Evolutionary conservation across 2,797 vertebrate species (phyloP).

Genomic region (Oreochromis grahami): DNA sequence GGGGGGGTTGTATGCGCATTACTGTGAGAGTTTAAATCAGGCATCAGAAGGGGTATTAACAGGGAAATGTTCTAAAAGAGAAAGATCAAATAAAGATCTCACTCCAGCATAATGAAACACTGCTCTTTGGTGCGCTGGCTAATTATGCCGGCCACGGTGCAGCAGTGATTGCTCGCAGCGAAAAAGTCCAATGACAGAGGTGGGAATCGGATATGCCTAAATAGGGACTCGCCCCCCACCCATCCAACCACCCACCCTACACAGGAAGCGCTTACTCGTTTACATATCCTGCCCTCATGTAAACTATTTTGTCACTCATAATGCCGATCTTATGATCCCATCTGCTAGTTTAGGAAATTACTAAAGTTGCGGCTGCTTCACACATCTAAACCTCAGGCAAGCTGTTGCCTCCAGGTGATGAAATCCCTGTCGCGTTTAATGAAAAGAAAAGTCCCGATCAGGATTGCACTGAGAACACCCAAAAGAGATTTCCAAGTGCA

Average conservation of each 20-base stretch:
- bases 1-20: slow-evolving; percentile 17
- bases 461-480: slow-evolving; percentile 2
- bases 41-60: slow-evolving; percentile 61
- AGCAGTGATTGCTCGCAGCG: slow-evolving; percentile 1
- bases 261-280: background rate
- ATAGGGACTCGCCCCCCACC: background rate
- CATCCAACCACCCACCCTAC: background rate
- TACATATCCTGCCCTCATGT: background rate
- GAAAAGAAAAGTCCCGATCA: slow-evolving; percentile 42
- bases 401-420: slow-evolving; percentile 40
- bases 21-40: slow-evolving; percentile 59
- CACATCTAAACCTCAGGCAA: slow-evolving; percentile 21
- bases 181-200: slow-evolving; percentile 6
- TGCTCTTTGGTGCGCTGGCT: slow-evolving; percentile 19
- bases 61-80: slow-evolving; percentile 47
- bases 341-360: slow-evolving; percentile 29
- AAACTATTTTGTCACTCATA: slow-evolving; percentile 19
- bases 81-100: slow-evolving; percentile 59
- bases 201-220: background rate
- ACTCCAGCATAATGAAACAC: slow-evolving; percentile 54
- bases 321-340: slow-evolving; percentile 14
- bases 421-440: slow-evolving; percentile 47
- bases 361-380: slow-evolving; percentile 8
- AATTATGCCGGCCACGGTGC: slow-evolving; percentile 29
- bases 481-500: slow-evolving; percentile 9